Evolutionary conservation across 2,888 invertebrate genomes (phyloP).

Genomic region (Argyra leucocephala): DNA sequence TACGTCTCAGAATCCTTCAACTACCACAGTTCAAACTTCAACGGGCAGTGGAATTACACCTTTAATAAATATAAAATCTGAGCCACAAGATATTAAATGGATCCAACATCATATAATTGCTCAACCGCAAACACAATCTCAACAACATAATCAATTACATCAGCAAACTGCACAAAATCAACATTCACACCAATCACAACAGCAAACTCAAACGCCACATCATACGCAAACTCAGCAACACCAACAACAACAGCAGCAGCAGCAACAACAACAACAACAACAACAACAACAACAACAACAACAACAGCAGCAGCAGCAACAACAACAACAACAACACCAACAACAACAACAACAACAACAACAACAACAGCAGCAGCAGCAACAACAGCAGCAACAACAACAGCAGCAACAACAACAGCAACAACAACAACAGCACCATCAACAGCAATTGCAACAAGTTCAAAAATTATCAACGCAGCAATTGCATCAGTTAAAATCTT

Average conservation of each 20-base stretch:
- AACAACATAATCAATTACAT: slow-evolving; percentile 34
- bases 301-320: slow-evolving; percentile 33
- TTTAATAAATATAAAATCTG: slow-evolving; percentile 33
- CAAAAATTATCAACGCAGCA: slow-evolving; percentile 18
- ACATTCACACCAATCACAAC: slow-evolving; percentile 24
- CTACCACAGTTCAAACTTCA: slow-evolving; percentile 27
- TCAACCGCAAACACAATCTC: slow-evolving; percentile 17
- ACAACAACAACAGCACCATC: slow-evolving; percentile 24
- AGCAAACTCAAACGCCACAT: slow-evolving; percentile 33
- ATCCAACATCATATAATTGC: slow-evolving; percentile 9
- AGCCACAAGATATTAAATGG: slow-evolving; percentile 34
- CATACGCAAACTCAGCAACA: slow-evolving; percentile 27
- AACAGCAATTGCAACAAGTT: slow-evolving; percentile 19
- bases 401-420: slow-evolving; percentile 31
- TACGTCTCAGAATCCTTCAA: slow-evolving; percentile 26
- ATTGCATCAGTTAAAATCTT: slow-evolving; percentile 13
- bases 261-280: slow-evolving; percentile 22
- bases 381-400: slow-evolving; percentile 25
- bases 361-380: slow-evolving; percentile 20
- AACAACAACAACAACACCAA: slow-evolving; percentile 22
- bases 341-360: slow-evolving; percentile 25
- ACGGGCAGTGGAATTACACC: slow-evolving; percentile 29
- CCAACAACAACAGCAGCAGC: slow-evolving; percentile 27
- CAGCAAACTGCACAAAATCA: slow-evolving; percentile 24
- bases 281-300: slow-evolving; percentile 34